Percentiles rank a stretch among this genome's conserved stretches.
Conservation (phyloP, 2,113 vertebrate species). For the Lathamus discolor region DNA sequence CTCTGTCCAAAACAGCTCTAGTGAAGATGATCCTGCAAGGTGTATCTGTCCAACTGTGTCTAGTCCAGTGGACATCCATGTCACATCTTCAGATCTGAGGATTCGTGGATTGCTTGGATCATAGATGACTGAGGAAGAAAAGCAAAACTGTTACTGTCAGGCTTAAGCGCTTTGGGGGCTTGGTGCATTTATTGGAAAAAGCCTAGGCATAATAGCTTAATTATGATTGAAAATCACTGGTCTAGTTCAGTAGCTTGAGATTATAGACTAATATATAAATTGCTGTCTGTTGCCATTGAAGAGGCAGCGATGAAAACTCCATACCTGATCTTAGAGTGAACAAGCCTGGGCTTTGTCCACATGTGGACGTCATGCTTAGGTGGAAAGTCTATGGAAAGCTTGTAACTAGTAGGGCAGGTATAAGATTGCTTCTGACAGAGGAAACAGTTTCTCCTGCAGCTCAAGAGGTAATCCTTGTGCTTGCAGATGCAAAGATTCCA, state of each 20-base stretch:
- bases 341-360: neutral
- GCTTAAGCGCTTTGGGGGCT: neutral
- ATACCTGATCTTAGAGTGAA: neutral
- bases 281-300: neutral
- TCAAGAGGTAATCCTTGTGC: neutral
- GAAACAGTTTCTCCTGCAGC: neutral
- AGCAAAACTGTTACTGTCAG: neutral
- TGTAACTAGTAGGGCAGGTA: neutral
- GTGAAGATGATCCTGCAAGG: neutral
- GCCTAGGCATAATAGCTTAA: neutral
- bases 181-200: neutral
- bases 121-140: neutral
- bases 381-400: neutral
- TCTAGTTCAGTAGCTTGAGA: neutral
- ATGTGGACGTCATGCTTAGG: neutral
- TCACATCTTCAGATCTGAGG: neutral
- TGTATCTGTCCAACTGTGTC: neutral
- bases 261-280: neutral
- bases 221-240: neutral
- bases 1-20: neutral
- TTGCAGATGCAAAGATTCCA: neutral
- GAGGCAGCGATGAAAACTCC: neutral
- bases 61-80: neutral
- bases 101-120: neutral
- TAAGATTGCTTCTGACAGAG: neutral